Evolutionary conservation across 1,140 invertebrate genomes (phyloP), one percentile per base, ranked within the genome.

Genomic region (Conus betulinus): DNA sequence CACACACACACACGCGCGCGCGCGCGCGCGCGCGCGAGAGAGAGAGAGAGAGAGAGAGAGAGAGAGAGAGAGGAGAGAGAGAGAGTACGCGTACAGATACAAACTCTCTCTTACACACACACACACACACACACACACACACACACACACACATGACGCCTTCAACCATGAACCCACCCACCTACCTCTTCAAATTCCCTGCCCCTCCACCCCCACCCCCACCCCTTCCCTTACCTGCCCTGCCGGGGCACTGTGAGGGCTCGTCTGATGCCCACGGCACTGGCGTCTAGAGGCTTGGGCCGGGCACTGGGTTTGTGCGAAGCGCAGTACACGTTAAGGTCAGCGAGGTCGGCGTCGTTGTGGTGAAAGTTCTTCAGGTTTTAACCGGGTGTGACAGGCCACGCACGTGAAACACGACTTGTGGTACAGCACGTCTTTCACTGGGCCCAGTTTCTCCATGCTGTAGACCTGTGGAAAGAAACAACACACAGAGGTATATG

Each of bases 361-460:
- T 88, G 83, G 78, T 89, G 85, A 67, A 90, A 91, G 79, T 88
- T 91, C 67, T 90, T 90, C 67, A 91, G 85, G 60, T 81, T 87
- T 87, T 0, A 91, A 82, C n/a, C 8, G 84, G 20, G 85, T 89
- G 7, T 57, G 53, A 53, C 91, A 91, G 4, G 57, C 87, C 13
- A 76, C 88, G 87, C 91, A 91, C 51, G 88, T 88, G 84, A 91
- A 91, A 57, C 91, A 91, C 10, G 25, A 39, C 88, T 90, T 90
- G 85, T 91, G 91, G 86, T 90, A 91, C 23, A 90, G 76, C n/a
- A 84, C 89, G 25, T 90, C 88, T 67, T 90, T 91, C 23, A 91
- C 81, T 13, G 91, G 91, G 3, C 91, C 91, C 23, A 88, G 25
- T 55, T 89, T 87, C 74, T 92, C 90, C 89, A 91, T 90, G 53